Conservation (phyloP, 2,797 vertebrate species). For the Selene dorsalis region DNA sequence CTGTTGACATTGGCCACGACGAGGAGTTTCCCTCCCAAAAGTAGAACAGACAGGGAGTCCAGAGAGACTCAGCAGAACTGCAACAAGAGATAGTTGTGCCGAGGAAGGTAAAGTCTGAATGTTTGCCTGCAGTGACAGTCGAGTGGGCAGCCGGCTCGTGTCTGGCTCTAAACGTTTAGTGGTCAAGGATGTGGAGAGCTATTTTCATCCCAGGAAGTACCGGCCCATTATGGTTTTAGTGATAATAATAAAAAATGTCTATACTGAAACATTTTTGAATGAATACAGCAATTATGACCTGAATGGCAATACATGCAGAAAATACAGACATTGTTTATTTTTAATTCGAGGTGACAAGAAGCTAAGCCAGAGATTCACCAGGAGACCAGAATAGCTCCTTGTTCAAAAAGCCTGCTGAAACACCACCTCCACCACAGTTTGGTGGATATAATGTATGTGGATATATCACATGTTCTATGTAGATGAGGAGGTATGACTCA, state of each 20-base stretch:
- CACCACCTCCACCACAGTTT: not conserved
- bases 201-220: constrained; percentile 66
- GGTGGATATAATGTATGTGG: too few relatives aligned
- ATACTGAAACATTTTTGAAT: constrained; percentile 25
- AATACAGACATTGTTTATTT: not conserved
- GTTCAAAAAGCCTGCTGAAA: not conserved
- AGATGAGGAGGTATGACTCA: not conserved
- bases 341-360: not conserved
- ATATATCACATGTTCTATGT: not conserved
- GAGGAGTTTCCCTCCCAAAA: constrained; percentile 71
- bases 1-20: constrained; percentile 74
- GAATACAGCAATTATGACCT: constrained; percentile 40
- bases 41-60: constrained; percentile 50
- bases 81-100: constrained; percentile 61
- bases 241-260: constrained; percentile 58
- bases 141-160: constrained; percentile 47
- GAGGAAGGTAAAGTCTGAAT: constrained; percentile 35
- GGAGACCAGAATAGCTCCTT: not conserved
- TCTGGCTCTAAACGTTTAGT: constrained; percentile 47
- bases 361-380: not conserved
- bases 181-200: constrained; percentile 72
- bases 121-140: constrained; percentile 47
- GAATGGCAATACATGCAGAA: constrained; percentile 10
- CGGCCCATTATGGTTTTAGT: constrained; percentile 49
- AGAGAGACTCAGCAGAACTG: constrained; percentile 49